Percentiles rank a stretch among this genome's conserved stretches.
Evolutionary conservation across 2,113 vertebrate species (phyloP).

Genomic region (Agapornis roseicollis): DNA sequence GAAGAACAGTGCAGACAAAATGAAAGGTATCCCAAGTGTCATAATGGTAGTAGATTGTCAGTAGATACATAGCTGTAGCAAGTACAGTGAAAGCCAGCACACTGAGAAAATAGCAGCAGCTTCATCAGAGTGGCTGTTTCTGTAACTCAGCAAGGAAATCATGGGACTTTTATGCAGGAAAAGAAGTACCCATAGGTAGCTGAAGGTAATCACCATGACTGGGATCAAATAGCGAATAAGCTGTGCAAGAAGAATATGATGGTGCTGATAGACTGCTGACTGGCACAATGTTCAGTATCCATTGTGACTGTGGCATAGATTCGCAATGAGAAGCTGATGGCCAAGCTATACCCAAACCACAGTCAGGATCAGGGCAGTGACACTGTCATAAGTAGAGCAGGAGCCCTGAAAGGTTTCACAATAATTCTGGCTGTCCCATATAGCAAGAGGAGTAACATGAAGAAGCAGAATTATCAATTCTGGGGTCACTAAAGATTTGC

Average conservation of each 20-base stretch:
- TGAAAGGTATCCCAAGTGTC: conserved; percentile 71
- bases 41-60: conserved; percentile 68
- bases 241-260: conserved; percentile 75
- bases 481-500: neutral
- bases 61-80: conserved; percentile 74
- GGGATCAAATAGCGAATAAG: conserved; percentile 75
- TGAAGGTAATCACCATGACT: conserved; percentile 75
- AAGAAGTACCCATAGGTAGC: conserved; percentile 68
- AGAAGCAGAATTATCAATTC: neutral
- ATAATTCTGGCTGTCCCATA: conserved; percentile 49
- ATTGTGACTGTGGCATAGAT: conserved; percentile 73
- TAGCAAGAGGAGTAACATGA: neutral
- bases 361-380: conserved; percentile 68
- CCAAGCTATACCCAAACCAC: conserved; percentile 74
- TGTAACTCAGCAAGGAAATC: conserved; percentile 69
- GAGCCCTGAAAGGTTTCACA: conserved; percentile 71
- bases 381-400: conserved; percentile 17
- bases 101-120: conserved; percentile 73
- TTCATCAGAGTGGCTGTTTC: conserved; percentile 74
- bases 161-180: conserved; percentile 76
- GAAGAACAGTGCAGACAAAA: conserved; percentile 70
- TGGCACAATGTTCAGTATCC: conserved; percentile 70
- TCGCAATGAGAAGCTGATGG: conserved; percentile 69
- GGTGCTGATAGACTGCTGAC: conserved; percentile 70
- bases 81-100: conserved; percentile 77